Base-by-base conservation (phyloP, 1,140 invertebrate species). In the Drosophila takahashii region DNA sequence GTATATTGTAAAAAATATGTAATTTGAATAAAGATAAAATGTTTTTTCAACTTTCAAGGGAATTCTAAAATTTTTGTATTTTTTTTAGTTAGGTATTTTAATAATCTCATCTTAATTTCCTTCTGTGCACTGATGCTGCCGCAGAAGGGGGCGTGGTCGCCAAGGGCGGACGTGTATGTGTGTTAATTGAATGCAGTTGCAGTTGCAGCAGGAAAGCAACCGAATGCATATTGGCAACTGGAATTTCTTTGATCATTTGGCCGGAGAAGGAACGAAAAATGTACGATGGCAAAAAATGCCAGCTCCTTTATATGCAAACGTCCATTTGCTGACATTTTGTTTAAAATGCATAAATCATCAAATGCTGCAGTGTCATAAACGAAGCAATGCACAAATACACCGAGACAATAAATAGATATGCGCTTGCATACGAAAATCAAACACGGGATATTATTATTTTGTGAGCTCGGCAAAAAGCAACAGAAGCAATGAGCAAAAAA, bases 291-390 rank as follows among this genome's bases (percentile, higher is more conserved):
- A 2, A 4, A 4, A 47, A 47, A 62, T 29, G 32, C 26, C 27
- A 39, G 44, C 44, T 66, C 34, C 64, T 41, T 39, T 70, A 22
- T 26, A 44, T 47, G 13, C 61, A 44, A 42, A n/a, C 61, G 47
- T 66, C 59, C 67, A 77, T 87, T 83, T 89, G 71, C 84, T 77
- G 84, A 83, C 85, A 80, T 79, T 84, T 89, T 84, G 69, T 76
- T 73, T 79, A 79, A 84, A 89, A 87, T 89, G 77, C 83, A 87
- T 87, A 87, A 87, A 87, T 87, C 83, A 87, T 89, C 61, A 62
- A 67, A 42, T 81, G 74, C 78, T 81, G 81, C 81, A 86, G 83
- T 87, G 81, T 78, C 79, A 87, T 81, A 87, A 86, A 77, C 75
- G 74, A 51, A 76, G 79, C 79, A 64, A 62, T 74, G 61, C 62